Percentiles rank a stretch among this genome's conserved stretches.
These are phyloP conservation scores for Coelogynopora nodosa DNA, from an alignment of 2,888 invertebrate species.

Conservation along the genomic window DNA sequence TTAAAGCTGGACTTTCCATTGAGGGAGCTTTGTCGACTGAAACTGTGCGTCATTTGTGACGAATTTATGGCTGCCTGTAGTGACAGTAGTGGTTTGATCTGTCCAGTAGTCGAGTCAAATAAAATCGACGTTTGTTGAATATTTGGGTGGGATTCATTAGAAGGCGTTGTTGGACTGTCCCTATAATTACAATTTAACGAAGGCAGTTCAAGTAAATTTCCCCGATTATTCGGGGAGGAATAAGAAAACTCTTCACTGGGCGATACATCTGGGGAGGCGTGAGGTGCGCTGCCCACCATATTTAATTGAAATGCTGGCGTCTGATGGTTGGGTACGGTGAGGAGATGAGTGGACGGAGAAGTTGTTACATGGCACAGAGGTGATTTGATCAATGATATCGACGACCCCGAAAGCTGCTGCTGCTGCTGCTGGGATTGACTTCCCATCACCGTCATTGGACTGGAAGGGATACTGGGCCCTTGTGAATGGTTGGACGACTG, in stretches of 20 bases:
- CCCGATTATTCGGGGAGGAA: not conserved
- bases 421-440: not conserved
- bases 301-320: not conserved
- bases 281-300: not conserved
- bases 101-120: not conserved
- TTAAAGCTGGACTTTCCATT: not conserved
- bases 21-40: not conserved
- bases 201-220: not conserved
- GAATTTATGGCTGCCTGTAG: too few relatives aligned
- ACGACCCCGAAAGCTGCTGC: not conserved
- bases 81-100: not conserved
- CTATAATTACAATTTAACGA: not conserved
- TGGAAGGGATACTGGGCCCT: too few relatives aligned
- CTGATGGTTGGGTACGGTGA: not conserved
- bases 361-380: not conserved
- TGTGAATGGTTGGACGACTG: not conserved
- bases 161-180: not conserved
- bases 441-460: not conserved
- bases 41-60: not conserved
- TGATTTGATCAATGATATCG: not conserved
- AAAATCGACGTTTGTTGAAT: not conserved
- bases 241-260: not conserved
- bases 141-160: not conserved
- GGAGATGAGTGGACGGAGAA: not conserved
- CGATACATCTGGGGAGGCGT: not conserved